These are phyloP conservation scores for Arrhopalites spinosus DNA, from an alignment of 2,888 invertebrate genomes.

Conservation along the genomic window DNA sequence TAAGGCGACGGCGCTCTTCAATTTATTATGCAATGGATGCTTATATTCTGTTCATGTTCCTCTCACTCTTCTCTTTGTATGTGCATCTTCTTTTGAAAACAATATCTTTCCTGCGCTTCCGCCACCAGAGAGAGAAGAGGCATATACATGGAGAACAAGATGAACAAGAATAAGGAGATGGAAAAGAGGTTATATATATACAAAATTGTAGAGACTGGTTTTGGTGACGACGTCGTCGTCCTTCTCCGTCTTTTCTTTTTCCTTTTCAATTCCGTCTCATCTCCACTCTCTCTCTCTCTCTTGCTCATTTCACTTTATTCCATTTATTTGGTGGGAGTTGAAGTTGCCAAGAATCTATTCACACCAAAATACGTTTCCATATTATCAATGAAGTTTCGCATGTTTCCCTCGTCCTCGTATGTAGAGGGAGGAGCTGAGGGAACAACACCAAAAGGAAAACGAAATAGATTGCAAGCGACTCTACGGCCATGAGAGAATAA, in stretches of 20 bases:
- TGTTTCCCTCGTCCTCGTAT: background rate
- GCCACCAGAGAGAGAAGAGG: background rate
- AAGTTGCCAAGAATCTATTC: conserved; percentile 37
- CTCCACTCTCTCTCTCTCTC: conserved; percentile 27
- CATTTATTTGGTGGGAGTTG: conserved; percentile 31
- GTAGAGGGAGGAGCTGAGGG: background rate
- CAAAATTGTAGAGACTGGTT: background rate
- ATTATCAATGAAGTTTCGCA: conserved; percentile 26
- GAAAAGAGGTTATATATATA: too few species aligned
- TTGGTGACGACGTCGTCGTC: conserved; percentile 1
- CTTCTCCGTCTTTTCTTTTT: background rate
- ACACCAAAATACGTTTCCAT: conserved; percentile 32
- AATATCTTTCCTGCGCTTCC: conserved; percentile 21
- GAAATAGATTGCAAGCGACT: conserved; percentile 31
- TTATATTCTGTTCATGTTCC: conserved; percentile 20
- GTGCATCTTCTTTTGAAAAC: conserved; percentile 26
- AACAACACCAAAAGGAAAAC: conserved; percentile 3
- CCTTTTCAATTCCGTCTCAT: conserved; percentile 12
- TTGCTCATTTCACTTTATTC: conserved; percentile 34
- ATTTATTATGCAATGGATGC: conserved; percentile 42
- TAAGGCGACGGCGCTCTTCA: conserved; percentile 48
- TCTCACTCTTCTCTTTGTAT: background rate
- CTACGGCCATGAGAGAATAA: conserved; percentile 12
- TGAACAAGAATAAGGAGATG: too few species aligned
- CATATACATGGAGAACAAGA: background rate